Conservation (phyloP, 2,797 vertebrate species). For the Galaxias olidus region DNA sequence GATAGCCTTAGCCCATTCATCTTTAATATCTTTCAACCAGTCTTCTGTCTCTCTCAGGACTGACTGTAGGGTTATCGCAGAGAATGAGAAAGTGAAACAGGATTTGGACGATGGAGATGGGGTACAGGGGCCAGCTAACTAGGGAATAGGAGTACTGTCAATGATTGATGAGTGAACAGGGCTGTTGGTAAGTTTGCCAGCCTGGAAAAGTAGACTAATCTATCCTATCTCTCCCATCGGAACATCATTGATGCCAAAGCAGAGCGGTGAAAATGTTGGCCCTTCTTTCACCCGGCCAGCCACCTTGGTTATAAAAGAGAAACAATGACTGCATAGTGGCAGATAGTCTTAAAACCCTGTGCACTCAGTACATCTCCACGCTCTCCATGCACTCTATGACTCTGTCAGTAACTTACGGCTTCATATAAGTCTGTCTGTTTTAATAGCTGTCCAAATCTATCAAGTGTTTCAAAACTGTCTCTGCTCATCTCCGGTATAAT, state of each 20-base stretch:
- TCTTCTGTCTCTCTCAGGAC: slow-evolving; percentile 53
- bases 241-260: slow-evolving; percentile 47
- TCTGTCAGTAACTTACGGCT: slow-evolving; percentile 37
- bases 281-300: slow-evolving; percentile 46
- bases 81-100: slow-evolving; percentile 44
- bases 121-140: slow-evolving; percentile 61
- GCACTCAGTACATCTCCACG: neutral
- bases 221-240: slow-evolving; percentile 62
- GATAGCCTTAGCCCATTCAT: slow-evolving; percentile 64
- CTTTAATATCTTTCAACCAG: slow-evolving; percentile 70
- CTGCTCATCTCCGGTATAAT: slow-evolving; percentile 57
- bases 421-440: slow-evolving; percentile 43
- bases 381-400: slow-evolving; percentile 33
- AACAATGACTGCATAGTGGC: too few species aligned
- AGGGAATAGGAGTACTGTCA: slow-evolving; percentile 72
- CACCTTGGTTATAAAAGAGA: slow-evolving; percentile 24
- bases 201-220: slow-evolving; percentile 75
- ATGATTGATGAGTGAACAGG: slow-evolving; percentile 81
- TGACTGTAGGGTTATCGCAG: slow-evolving; percentile 54
- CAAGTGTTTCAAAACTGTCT: slow-evolving; percentile 50
- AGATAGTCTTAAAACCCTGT: neutral
- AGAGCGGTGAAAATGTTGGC: slow-evolving; percentile 33
- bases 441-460: slow-evolving; percentile 60
- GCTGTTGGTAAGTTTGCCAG: slow-evolving; percentile 66
- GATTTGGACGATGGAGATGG: slow-evolving; percentile 50